phyloP scores from a whole-genome alignment of 2,888 invertebrate species.

The Clunio marinus region DNA sequence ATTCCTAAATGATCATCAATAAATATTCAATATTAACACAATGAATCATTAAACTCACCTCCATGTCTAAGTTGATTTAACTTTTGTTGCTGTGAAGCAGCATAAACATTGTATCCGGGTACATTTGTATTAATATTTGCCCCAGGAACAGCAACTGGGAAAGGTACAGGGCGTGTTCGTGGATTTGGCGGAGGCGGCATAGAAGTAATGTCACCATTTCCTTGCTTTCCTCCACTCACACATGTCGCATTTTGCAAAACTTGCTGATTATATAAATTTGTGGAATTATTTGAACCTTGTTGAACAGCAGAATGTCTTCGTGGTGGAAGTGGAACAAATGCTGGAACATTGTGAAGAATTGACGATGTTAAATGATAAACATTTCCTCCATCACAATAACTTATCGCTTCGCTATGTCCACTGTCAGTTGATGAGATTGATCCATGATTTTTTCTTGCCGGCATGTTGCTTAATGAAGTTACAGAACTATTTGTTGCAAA shows the following conservation, averaged over 20 bases:
- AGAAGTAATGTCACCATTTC: constrained; percentile 26
- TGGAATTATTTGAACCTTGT: constrained; percentile 42
- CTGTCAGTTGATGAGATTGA: constrained; percentile 91
- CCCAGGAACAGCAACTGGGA: not conserved
- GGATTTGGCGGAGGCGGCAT: constrained; percentile 45
- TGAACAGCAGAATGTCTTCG: constrained; percentile 56
- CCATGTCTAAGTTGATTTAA: constrained; percentile 26
- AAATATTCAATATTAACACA: not conserved
- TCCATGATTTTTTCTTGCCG: constrained; percentile 46
- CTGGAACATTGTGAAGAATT: constrained; percentile 49
- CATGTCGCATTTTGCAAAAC: not conserved
- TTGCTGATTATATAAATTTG: constrained; percentile 27
- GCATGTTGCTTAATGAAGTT: constrained; percentile 29
- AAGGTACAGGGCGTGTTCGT: constrained; percentile 41
- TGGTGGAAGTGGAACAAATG: constrained; percentile 47
- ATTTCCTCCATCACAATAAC: constrained; percentile 41
- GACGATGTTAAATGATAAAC: constrained; percentile 44
- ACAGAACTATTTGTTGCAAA: constrained; percentile 40
- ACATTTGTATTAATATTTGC: not conserved
- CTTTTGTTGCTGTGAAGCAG: constrained; percentile 12
- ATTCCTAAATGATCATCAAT: not conserved
- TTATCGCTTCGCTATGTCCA: constrained; percentile 66
- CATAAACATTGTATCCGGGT: constrained; percentile 29
- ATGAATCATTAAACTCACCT: constrained; percentile 13
- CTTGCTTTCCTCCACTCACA: constrained; percentile 24